phyloP scores from a whole-genome alignment of 1,140 invertebrate genomes.

The Aphis gossypii region DNA sequence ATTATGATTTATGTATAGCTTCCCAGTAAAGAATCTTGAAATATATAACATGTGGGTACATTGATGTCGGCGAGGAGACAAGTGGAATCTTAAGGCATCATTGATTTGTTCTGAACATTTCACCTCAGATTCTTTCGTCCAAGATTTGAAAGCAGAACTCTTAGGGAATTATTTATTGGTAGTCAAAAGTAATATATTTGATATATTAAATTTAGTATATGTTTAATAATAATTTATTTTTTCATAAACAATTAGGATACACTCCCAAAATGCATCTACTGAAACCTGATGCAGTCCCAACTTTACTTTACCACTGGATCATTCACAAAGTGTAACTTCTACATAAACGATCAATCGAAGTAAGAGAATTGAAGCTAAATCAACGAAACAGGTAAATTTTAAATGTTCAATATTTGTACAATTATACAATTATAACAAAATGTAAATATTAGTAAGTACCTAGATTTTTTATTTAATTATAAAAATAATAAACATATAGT shows the following conservation, averaged over 20 bases:
- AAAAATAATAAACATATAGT: background rate
- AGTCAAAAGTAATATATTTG: too few relatives aligned
- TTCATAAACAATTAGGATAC: background rate
- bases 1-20: background rate
- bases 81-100: background rate
- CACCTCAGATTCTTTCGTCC: background rate
- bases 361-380: conserved; percentile 6
- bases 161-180: background rate
- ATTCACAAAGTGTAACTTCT: conserved; percentile 5
- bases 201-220: too few relatives aligned
- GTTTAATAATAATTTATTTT: too few relatives aligned
- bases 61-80: background rate
- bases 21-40: background rate
- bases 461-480: background rate
- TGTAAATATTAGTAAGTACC: background rate
- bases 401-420: too few relatives aligned
- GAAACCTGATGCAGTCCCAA: background rate
- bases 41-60: background rate
- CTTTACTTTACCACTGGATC: background rate
- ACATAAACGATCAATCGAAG: background rate
- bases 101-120: background rate
- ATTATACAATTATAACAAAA: too few relatives aligned
- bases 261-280: background rate
- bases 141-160: background rate
- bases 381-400: background rate